Evolutionary conservation across 2,113 vertebrate species (phyloP).

Genomic region (Furnarius figulus): DNA sequence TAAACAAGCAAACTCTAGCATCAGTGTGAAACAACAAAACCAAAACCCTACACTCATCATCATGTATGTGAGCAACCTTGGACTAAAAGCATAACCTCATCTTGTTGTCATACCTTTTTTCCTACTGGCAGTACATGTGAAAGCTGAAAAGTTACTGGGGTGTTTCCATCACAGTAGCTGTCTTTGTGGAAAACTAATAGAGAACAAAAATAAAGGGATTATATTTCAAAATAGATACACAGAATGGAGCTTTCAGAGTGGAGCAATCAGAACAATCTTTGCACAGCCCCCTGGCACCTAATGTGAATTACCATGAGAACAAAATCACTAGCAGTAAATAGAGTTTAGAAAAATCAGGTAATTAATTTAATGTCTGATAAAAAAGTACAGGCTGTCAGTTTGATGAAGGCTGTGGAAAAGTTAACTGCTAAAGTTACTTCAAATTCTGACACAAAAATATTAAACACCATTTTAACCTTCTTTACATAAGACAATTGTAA

Average conservation of each 20-base stretch:
- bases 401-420: not conserved
- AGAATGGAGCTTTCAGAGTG: not conserved
- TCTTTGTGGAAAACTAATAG: not conserved
- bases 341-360: not conserved
- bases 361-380: slow-evolving; percentile 9
- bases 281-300: not conserved
- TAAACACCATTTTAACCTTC: not conserved
- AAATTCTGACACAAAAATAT: slow-evolving; percentile 3
- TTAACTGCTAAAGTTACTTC: not conserved
- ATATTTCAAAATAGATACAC: not conserved
- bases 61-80: rapidly evolving
- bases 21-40: not conserved
- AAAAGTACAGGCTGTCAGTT: slow-evolving; percentile 17
- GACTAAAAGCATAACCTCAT: not conserved
- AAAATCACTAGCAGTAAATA: not conserved
- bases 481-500: not conserved
- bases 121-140: not conserved
- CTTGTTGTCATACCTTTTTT: not conserved
- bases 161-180: not conserved
- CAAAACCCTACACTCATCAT: not conserved
- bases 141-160: not conserved
- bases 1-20: not conserved
- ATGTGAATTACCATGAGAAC: not conserved
- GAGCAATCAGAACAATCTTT: not conserved
- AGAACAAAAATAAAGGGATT: not conserved